Percentiles rank a stretch among this genome's conserved stretches.
Conservation (phyloP, 2,113 vertebrate species). For the Poeciliopsis occidentalis region DNA sequence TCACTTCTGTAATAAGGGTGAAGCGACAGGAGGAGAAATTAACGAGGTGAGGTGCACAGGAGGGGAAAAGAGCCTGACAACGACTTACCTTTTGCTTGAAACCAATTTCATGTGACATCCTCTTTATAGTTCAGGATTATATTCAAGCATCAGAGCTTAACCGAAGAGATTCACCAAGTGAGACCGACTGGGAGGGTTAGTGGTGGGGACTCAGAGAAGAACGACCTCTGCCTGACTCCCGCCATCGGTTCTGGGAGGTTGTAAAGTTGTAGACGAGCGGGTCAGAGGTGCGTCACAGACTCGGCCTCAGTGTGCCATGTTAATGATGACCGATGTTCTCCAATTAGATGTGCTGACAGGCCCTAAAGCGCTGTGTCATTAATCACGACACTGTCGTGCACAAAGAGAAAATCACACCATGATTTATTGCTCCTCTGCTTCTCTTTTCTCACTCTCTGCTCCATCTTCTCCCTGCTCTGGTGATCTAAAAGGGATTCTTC, state of each 20-base stretch:
- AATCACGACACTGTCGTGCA: slow-evolving; percentile 75
- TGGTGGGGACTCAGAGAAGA: slow-evolving; percentile 15
- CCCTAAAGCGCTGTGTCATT: slow-evolving; percentile 80
- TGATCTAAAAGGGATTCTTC: slow-evolving; percentile 61
- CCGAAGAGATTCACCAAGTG: slow-evolving; percentile 12
- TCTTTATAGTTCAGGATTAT: slow-evolving; percentile 23
- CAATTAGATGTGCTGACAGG: slow-evolving; percentile 84
- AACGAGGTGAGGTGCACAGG: slow-evolving; percentile 37
- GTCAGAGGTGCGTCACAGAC: slow-evolving; percentile 63
- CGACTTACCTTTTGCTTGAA: slow-evolving; percentile 60
- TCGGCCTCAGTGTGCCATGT: slow-evolving; percentile 65
- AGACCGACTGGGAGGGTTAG: slow-evolving; percentile 14
- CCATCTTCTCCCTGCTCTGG: slow-evolving; percentile 61
- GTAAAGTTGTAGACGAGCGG: slow-evolving; percentile 50
- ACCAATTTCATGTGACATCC: slow-evolving; percentile 30
- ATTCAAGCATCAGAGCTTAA: slow-evolving; percentile 17
- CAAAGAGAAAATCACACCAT: slow-evolving; percentile 76
- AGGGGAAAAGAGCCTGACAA: slow-evolving; percentile 29
- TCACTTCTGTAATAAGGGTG: slow-evolving; percentile 32
- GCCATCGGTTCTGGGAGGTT: slow-evolving; percentile 52
- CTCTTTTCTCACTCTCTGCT: slow-evolving; percentile 52
- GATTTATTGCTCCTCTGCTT: slow-evolving; percentile 79
- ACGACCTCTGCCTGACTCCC: slow-evolving; percentile 62
- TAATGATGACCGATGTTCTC: slow-evolving; percentile 84
- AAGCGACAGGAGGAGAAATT: slow-evolving; percentile 25